Conservation (phyloP, 2,113 vertebrate genomes). For the Equus przewalskii region DNA sequence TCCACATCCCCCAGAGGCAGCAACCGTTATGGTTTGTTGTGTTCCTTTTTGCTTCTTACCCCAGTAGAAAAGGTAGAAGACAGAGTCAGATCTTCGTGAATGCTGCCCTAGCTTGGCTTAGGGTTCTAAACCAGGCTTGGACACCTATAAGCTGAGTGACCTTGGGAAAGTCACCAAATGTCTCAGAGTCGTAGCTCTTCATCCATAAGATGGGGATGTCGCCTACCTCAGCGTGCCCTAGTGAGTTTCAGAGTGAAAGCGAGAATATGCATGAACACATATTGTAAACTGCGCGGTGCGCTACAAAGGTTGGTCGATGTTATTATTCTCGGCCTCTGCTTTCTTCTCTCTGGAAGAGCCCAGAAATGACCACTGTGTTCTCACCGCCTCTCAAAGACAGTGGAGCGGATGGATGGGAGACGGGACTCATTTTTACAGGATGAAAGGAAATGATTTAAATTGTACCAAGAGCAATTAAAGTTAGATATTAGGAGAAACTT, state of each 20-base stretch:
- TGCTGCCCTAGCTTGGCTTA: not conserved
- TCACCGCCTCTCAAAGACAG: not conserved
- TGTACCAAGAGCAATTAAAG: conserved; percentile 73
- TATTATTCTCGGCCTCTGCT: not conserved
- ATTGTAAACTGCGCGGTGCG: fast-evolving
- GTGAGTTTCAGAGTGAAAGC: not conserved
- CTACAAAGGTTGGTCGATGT: fast-evolving
- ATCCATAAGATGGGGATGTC: not conserved
- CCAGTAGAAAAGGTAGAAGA: not conserved
- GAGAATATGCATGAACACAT: fast-evolving
- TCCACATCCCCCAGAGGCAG: not conserved
- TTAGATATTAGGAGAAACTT: conserved; percentile 66
- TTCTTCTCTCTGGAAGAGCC: not conserved
- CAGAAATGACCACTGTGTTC: not conserved
- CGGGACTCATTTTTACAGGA: conserved; percentile 42
- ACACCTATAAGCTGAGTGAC: not conserved
- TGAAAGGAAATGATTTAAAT: conserved; percentile 64
- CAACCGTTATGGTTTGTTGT: not conserved
- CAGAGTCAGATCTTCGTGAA: not conserved
- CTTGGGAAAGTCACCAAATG: not conserved
- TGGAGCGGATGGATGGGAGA: not conserved
- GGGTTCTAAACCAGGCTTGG: not conserved
- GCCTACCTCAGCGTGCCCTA: too few relatives aligned
- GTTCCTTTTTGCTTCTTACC: not conserved
- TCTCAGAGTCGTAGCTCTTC: not conserved